Base-by-base conservation (phyloP, 1,140 invertebrate genomes). In the Drosophila tristis region DNA sequence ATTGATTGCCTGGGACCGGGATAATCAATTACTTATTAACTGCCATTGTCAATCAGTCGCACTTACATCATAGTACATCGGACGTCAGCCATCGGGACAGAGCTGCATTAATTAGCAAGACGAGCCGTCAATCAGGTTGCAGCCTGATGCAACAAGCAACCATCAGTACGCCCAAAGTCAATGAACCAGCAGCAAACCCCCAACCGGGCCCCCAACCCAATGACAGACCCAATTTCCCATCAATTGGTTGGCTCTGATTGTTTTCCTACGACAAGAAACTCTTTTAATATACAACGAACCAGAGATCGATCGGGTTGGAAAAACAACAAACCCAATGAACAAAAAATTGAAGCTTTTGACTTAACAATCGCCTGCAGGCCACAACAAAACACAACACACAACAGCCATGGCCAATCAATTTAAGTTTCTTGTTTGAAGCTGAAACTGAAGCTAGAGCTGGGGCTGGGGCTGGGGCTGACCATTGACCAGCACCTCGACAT, bases 1-100 rank as follows among this genome's bases (percentile, higher is more conserved):
- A 87, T 87, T 67, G 53, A 74, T 71, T 60, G 25, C 60, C 47
- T 39, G 48, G 62, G 42, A 47, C 54, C 67, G 62, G 50, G 51
- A 57, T 73, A 79, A 89, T 89, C 84, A 87, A 89, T 87, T 89
- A 87, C 75, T 56, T 78, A 79, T 85, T 67, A 65, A 62, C 62
- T 73, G 78, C 57, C 65, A 74, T 74, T 87, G 82, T 78, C 82
- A 68, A 81, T 87, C 78, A 75, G 75, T 61, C 65, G 43, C 53
- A 26, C 74, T 87, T 87, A 82, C 82, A 89, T 87, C 84, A 86
- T 64, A 48, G 23, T 42, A 51, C 49, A 48, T 9, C 23, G 11
- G 11, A 43, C 58, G 51, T 16, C 39, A 8, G 26, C 13, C 57
- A 57, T 2, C 11, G 35, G 9, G 68, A 61, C 48, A 74, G 70